Base-by-base conservation (phyloP, 2,113 vertebrate species). In the Hoplias malabaricus region DNA sequence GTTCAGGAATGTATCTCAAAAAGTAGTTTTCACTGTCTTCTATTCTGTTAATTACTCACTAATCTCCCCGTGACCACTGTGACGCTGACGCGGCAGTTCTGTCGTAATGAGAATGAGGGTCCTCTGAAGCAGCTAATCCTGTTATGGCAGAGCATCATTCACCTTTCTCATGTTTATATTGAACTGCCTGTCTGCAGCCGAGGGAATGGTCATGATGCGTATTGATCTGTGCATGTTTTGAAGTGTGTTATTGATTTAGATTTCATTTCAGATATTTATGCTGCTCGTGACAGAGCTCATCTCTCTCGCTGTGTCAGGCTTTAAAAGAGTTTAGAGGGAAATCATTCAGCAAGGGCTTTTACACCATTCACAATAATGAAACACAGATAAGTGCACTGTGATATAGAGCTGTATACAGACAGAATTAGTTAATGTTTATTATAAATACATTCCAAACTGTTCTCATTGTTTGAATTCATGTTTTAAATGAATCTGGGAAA, bases 161-260 rank as follows among this genome's bases (percentile, higher is more conserved):
- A 53, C 48, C 19, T 57, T 36, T 46, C 27, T 59, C 27, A 46
- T 2, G 36, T 54, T 67, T 40, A 13, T 73, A 67, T 59, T 73
- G 61, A 73, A 50, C 53, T 53, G 42, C 27, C 59, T 48, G 57
- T 50, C 75, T 42, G 59, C 33, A 43, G 27, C 16, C 10, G 2
- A 23, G 57, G 53, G 31, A 61, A 50, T 3, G 31, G n/a, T 38
- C 13, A 33, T 16, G 29, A 31, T 38, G 77, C 34, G 21, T 29
- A 68, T 68, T 21, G 31, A 77, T 77, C 29, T 46, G 14, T 38
- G 36, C 16, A 27, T 57, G 59, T 48, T 67, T 34, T 79, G 34
- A 67, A 11, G 43, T 57, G 62, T 7, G n/a, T 25, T 43, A 68
- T 67, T 73, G 78, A 68, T 67, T 67, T 38, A 46, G n/a, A 48